Evolutionary conservation across 2,888 invertebrate species (phyloP), one percentile per base, ranked within the genome.

Genomic region (Drosophila eohydei): DNA sequence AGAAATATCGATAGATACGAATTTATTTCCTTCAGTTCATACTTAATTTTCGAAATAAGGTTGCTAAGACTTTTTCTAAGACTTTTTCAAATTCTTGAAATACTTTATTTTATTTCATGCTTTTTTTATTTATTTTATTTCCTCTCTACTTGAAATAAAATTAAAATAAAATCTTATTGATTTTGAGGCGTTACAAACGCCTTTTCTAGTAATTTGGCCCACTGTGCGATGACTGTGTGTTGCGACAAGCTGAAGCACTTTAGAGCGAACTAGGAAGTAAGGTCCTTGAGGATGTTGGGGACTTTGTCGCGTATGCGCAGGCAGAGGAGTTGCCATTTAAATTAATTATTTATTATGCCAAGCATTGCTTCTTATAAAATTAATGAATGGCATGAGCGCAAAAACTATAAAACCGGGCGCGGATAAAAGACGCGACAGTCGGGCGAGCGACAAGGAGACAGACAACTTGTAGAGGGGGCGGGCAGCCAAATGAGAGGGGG

Each of bases 311-410:
- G 34, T 64, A 62, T 50, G 58, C 56, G 61, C 50, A 71, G 71
- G 58, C 66, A 65, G 54, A 54, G 54, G 43, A 56, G 72, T 59
- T 83, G 76, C 81, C 83, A 83, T 90, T 91, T 89, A 89, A 91
- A 91, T 91, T 89, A 91, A 91, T 91, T 91, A 91, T 91, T 91
- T 90, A 90, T 90, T 89, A 83, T 80, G 83, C 81, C 80, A 78
- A 81, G 88, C 89, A 83, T 82, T 88, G 90, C 88, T 90, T 90
- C 89, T 90, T 91, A 81, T 83, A 88, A 90, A 90, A 91, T 91
- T 90, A 91, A 91, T 91, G 91, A 91, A 91, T 85, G 89, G 88
- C 90, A 86, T 83, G 86, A 83, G 90, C 75, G 78, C 85, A 86
- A 82, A 83, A 88, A 89, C 84, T 84, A 81, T 85, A 84, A 83